Evolutionary conservation across 2,113 vertebrate genomes (phyloP), one percentile per base, ranked within the genome.

Genomic region (Myotis davidii): DNA sequence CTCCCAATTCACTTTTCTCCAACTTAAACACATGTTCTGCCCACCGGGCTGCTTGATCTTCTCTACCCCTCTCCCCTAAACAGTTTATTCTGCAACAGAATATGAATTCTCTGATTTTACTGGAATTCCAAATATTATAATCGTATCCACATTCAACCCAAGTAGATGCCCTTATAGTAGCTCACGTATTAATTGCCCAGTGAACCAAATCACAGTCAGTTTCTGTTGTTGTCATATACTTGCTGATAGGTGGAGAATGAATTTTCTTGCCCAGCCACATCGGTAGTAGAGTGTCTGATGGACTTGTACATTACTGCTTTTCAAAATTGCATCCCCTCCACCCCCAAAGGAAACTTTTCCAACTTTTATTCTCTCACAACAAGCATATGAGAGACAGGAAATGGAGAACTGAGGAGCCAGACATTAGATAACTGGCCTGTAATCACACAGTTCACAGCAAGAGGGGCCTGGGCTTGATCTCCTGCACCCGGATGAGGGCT

Each of bases 391-490:
- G 74, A 73, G 48, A 73, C 20, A 25, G 52, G 21, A 73, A 34
- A 70, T 34, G 29, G 65, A 64, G 39, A 77, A 37, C 54, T 3
- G n/a, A 52, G 0, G 9, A 65, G 74, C 56, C 34, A 21, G 69
- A 45, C 9, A 2, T 72, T 9, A n/a, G 6, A 5, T 56, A 48
- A 37, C 18, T 32, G 0, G 0, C 34, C 50, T n/a, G 6, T n/a
- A n/a, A 16, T 17, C 78, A 29, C 50, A 14, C n/a, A 18, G 32
- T 14, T 34, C 12, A 3, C 32, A 73, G 13, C 21, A 1, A 20
- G 2, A 29, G 65, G 52, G 27, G 4, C 18, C 54, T 14, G 16
- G 42, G 21, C 64, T 69, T 17, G 39, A 17, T 21, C 42, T 18
- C 39, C 37, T 52, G 39, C 34, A 20, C 27, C 72, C 1, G 0